phyloP scores from a whole-genome alignment of 2,113 vertebrate genomes.

The Labrus mixtus region DNA sequence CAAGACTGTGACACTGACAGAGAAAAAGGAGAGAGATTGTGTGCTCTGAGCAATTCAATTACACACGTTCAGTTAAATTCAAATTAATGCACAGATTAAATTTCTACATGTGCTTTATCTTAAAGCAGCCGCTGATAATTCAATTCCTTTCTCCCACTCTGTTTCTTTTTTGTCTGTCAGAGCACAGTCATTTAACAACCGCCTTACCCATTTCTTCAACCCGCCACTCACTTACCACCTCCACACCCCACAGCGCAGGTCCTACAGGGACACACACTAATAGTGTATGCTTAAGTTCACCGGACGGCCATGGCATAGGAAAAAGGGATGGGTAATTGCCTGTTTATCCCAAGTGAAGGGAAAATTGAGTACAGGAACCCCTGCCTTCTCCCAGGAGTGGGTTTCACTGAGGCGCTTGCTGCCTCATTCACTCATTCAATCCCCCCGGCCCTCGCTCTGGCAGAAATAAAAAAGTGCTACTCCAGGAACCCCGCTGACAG shows the following conservation, averaged over 20 bases:
- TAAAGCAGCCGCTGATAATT: conserved; percentile 55
- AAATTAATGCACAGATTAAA: conserved; percentile 61
- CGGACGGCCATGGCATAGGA: conserved; percentile 89
- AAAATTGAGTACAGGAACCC: conserved; percentile 88
- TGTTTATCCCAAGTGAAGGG: conserved; percentile 94
- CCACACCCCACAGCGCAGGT: conserved; percentile 78
- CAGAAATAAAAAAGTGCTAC: conserved; percentile 76
- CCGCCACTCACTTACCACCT: conserved; percentile 68
- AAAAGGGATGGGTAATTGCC: conserved; percentile 95
- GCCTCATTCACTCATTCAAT: conserved; percentile 76
- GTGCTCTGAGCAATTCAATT: conserved; percentile 65
- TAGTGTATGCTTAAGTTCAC: conserved; percentile 94
- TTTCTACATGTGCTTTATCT: conserved; percentile 51
- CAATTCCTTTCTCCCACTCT: conserved; percentile 26
- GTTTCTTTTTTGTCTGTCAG: conserved; percentile 59
- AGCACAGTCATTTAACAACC: conserved; percentile 73
- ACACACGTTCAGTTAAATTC: conserved; percentile 51
- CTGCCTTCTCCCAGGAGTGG: conserved; percentile 77
- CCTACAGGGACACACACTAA: conserved; percentile 95
- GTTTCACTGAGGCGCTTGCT: conserved; percentile 74
- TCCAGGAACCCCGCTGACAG: conserved; percentile 83
- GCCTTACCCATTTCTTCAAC: conserved; percentile 72
- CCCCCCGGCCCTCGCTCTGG: conserved; percentile 75
- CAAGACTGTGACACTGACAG: conserved; percentile 92
- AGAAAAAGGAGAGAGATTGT: conserved; percentile 32